A percentile compares a stretch with the other conserved stretches of the same genome.
phyloP scores from a whole-genome alignment of 2,888 invertebrate genomes.

The Archips crataeganus region DNA sequence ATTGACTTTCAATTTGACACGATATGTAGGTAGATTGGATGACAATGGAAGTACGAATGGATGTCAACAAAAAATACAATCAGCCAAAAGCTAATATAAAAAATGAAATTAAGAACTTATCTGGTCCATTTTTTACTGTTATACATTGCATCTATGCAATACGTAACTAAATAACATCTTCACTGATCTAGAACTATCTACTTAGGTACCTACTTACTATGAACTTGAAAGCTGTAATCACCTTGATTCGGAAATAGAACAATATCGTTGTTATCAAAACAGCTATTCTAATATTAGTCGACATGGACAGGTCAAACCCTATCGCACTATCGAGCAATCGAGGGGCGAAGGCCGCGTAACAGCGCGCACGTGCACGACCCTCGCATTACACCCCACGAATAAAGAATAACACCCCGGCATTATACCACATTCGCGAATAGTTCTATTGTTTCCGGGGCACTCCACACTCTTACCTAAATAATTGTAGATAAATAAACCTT shows the following conservation, averaged over 20 bases:
- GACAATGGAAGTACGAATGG: no score
- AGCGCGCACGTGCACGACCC: constrained; percentile 73
- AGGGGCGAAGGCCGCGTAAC: constrained; percentile 68
- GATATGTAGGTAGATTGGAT: no score
- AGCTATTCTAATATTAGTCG: constrained; percentile 49
- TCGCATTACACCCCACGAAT: constrained; percentile 50
- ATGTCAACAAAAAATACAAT: no score
- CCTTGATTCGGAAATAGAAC: constrained; percentile 1
- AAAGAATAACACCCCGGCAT: constrained; percentile 65
- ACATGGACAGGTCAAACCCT: constrained; percentile 71
- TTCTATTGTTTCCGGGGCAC: constrained; percentile 57
- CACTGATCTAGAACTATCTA: no score
- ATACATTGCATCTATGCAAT: no score
- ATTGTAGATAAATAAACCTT: constrained; percentile 80
- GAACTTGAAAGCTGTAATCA: neutral
- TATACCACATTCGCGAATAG: constrained; percentile 65
- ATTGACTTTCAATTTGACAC: no score
- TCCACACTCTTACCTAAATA: constrained; percentile 64
- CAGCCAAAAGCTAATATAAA: no score
- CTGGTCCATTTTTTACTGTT: no score
- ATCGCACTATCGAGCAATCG: constrained; percentile 53
- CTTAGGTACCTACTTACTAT: no score
- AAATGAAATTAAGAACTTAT: no score
- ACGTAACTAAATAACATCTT: no score
- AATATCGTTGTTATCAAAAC: constrained; percentile 1